Evolutionary conservation across 2,888 invertebrate species (phyloP).

Genomic region (Xanthostigma xanthostigma): DNA sequence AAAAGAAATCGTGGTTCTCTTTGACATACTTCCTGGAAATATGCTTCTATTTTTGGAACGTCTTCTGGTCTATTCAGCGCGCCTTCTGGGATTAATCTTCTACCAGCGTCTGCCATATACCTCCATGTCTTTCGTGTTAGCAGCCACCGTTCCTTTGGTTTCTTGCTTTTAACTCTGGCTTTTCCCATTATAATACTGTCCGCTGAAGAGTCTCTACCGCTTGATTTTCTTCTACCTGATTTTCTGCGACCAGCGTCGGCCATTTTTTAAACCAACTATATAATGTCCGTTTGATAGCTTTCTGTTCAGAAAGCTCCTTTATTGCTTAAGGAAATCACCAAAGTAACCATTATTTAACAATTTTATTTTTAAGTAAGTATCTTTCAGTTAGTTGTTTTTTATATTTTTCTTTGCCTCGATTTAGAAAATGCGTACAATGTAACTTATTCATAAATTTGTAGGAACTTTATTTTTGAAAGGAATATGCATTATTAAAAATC

Average conservation of each 20-base stretch:
- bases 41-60: constrained; percentile 64
- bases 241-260: constrained; percentile 6
- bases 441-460: no score
- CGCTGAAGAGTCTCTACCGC: not conserved
- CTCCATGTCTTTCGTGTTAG: constrained; percentile 81
- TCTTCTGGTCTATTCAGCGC: constrained; percentile 57
- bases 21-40: constrained; percentile 70
- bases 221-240: not conserved
- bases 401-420: no score
- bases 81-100: constrained; percentile 72
- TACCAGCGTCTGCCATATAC: constrained; percentile 84
- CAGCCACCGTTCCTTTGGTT: constrained; percentile 68
- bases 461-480: no score
- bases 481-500: no score
- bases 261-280: constrained; percentile 5
- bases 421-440: no score
- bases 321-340: no score
- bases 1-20: constrained; percentile 62
- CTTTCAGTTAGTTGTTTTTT: no score
- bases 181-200: constrained; percentile 34
- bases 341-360: no score
- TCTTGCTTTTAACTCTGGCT: constrained; percentile 34
- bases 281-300: no score
- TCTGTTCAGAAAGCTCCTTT: no score
- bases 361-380: no score